Evolutionary conservation across 2,113 vertebrate genomes (phyloP), one percentile per base, ranked within the genome.

Genomic region (Rousettus leschenaultii): DNA sequence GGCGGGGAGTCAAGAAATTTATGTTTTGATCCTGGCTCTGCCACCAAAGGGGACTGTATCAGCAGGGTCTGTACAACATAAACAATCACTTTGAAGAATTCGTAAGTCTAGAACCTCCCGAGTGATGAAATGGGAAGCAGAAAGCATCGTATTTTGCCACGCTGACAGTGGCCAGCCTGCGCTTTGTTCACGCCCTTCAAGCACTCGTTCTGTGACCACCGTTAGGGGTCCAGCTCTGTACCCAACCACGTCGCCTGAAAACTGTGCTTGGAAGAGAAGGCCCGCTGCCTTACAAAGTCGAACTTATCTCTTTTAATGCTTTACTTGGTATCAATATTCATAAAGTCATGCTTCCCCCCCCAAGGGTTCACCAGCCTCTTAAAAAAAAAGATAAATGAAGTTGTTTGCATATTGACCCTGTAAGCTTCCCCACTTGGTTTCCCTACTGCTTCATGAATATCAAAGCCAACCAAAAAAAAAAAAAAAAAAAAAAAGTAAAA

Each of bases 401-500:
- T 92, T 87, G 74, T 96, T 97, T 98, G 96, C 95, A 85, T 96
- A 89, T 82, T 97, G 96, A 89, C 93, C 88, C 95, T 79, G 28
- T 95, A 96, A 96, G 77, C 22, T 21, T 93, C 86, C 85, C 85
- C 77, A 53, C 48, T 95, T 96, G 85, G 85, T 87, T 96, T 91
- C 61, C 68, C 61, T 57, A 93, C 75, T 85, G 74, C 91, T 93
- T 96, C 89, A 79, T 95, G 91, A 96, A 83, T 96, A 95, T 95
- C 95, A 97, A 97, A 97, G 57, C 18, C 74, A 94, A 95, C 33
- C 28, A 65, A 45, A 45, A 65, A 33, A 65, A n/a, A n/a, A n/a
- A n/a, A n/a, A n/a, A n/a, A n/a, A n/a, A n/a, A n/a, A 78, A 77
- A 74, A 55, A 80, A 28, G 65, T 14, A 22, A 95, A 93, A 80